phyloP scores from a whole-genome alignment of 2,888 invertebrate species.

The Pristionchus exspectatus region DNA sequence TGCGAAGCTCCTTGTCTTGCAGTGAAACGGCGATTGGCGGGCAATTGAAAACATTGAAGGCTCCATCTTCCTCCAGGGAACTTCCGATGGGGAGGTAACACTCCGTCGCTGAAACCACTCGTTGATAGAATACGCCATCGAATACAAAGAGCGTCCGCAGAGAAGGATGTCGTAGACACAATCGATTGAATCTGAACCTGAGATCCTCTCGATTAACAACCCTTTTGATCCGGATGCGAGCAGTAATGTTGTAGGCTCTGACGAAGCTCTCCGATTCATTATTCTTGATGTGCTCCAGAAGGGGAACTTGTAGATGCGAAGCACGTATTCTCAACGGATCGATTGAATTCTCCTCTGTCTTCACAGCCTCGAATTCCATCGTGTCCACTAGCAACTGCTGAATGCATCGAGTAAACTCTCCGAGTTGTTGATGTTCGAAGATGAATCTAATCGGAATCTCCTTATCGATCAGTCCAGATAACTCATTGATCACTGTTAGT shows the following conservation, averaged over 20 bases:
- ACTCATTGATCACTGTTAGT: not conserved
- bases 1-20: not conserved
- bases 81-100: not conserved
- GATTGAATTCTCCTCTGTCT: not conserved
- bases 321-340: not conserved
- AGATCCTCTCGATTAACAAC: not conserved
- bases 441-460: not conserved
- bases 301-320: not conserved
- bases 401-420: not conserved
- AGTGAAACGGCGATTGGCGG: not conserved
- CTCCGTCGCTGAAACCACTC: constrained; percentile 3
- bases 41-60: not conserved
- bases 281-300: not conserved
- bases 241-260: constrained; percentile 8
- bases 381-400: not conserved
- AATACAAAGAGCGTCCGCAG: constrained; percentile 16
- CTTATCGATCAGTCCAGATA: not conserved
- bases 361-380: not conserved
- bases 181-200: not conserved
- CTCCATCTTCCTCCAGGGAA: not conserved
- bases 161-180: constrained; percentile 5
- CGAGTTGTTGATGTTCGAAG: constrained; percentile 30
- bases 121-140: not conserved
- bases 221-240: not conserved
- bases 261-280: not conserved